These are phyloP conservation scores for Muntiacus muntjak DNA, from an alignment of 2,113 vertebrate species.

Conservation along the genomic window DNA sequence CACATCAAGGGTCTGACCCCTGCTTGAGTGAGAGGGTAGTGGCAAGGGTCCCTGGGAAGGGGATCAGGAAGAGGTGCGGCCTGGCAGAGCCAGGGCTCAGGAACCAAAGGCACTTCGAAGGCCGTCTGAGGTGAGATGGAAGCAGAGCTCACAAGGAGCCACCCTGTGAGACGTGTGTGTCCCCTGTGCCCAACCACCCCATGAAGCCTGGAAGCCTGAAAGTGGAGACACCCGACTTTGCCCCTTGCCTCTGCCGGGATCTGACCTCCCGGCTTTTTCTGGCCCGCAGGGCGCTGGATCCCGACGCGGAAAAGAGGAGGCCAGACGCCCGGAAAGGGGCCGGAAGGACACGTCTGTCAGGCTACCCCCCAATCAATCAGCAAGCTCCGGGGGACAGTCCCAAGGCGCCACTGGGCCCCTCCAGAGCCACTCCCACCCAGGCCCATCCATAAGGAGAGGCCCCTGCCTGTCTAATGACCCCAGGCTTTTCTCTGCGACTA, in stretches of 20 bases:
- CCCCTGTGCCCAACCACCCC: not conserved
- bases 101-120: not conserved
- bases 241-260: not conserved
- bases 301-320: not conserved
- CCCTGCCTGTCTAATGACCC: not conserved
- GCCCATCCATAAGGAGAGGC: not conserved
- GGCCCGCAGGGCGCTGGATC: not conserved
- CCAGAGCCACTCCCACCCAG: not conserved
- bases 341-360: constrained; percentile 18
- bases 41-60: not conserved
- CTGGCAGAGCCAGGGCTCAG: not conserved
- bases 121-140: not conserved
- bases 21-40: not conserved
- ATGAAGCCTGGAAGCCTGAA: not conserved
- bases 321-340: not conserved
- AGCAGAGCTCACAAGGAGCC: not conserved
- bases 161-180: not conserved
- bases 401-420: not conserved
- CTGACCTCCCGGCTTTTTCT: not conserved
- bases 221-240: not conserved
- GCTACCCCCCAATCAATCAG: constrained; percentile 46
- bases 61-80: constrained; percentile 6
- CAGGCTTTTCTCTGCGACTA: not conserved
- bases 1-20: not conserved
- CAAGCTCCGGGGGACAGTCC: not conserved